phyloP scores from a whole-genome alignment of 35 echinoderm and acorn worm genomes.

The Hemicentrotus pulcherrimus region DNA sequence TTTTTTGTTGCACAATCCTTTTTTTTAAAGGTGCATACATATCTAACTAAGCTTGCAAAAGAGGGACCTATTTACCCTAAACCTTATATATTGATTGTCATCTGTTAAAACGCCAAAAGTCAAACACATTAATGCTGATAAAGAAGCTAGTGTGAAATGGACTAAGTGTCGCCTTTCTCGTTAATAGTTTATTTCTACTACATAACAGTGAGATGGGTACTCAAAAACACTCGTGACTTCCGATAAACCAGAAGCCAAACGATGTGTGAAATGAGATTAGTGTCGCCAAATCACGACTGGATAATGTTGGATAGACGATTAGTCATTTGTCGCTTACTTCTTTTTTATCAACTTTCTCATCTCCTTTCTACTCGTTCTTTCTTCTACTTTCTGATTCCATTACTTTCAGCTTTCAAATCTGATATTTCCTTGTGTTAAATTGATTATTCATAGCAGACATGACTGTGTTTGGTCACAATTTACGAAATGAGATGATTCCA shows the following conservation, averaged over 20 bases:
- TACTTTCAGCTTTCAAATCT: not conserved
- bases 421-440: not conserved
- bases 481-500: no score
- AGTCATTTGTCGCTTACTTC: not conserved
- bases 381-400: not conserved
- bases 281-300: not conserved
- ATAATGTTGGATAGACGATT: not conserved
- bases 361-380: not conserved
- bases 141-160: no score
- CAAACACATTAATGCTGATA: no score
- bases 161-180: no score
- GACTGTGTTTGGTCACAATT: not conserved
- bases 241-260: not conserved
- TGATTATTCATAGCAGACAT: not conserved
- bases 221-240: not conserved
- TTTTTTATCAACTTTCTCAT: not conserved
- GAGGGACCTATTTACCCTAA: no score
- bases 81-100: no score
- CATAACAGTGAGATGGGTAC: no score
- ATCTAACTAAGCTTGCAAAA: no score
- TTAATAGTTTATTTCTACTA: no score
- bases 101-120: no score
- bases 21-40: no score
- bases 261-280: not conserved
- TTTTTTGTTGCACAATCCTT: no score